Evolutionary conservation across 2,797 vertebrate genomes (phyloP).

Genomic region (Danio tinwini): DNA sequence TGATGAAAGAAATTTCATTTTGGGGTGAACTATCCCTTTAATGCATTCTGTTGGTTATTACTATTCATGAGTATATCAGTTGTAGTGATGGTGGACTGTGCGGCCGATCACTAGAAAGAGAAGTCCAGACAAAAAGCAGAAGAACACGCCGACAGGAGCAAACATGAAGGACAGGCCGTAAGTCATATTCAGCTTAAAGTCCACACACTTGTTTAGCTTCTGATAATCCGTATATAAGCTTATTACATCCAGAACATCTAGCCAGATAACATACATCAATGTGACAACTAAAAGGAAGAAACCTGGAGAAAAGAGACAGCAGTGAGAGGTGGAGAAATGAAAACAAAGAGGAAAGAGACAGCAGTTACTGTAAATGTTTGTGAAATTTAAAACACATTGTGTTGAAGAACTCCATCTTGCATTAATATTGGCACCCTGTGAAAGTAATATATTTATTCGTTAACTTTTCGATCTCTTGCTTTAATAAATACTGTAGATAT

Average conservation of each 20-base stretch:
- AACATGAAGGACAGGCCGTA: slow-evolving; percentile 96
- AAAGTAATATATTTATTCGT: too few relatives aligned
- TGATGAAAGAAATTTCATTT: neutral
- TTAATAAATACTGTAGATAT: too few relatives aligned
- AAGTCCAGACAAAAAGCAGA: slow-evolving; percentile 89
- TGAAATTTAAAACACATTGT: slow-evolving; percentile 4
- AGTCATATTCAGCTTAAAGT: slow-evolving; percentile 79
- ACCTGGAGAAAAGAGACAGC: slow-evolving; percentile 74
- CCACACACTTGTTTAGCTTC: slow-evolving; percentile 73
- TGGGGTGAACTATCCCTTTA: neutral
- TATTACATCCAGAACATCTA: slow-evolving; percentile 88
- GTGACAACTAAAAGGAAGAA: slow-evolving; percentile 88
- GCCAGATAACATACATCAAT: slow-evolving; percentile 92
- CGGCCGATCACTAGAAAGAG: slow-evolving; percentile 91
- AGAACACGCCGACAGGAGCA: slow-evolving; percentile 90
- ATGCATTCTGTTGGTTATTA: neutral
- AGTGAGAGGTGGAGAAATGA: slow-evolving; percentile 45
- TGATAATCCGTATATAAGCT: slow-evolving; percentile 79
- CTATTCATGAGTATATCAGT: slow-evolving; percentile 61
- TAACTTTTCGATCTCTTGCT: too few relatives aligned
- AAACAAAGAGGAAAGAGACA: slow-evolving; percentile 11
- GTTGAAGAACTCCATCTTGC: too few relatives aligned
- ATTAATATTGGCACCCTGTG: too few relatives aligned
- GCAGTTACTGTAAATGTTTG: neutral
- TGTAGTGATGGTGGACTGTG: slow-evolving; percentile 81